Conservation (phyloP, 2,797 vertebrate species). For the Agapornis canus region DNA sequence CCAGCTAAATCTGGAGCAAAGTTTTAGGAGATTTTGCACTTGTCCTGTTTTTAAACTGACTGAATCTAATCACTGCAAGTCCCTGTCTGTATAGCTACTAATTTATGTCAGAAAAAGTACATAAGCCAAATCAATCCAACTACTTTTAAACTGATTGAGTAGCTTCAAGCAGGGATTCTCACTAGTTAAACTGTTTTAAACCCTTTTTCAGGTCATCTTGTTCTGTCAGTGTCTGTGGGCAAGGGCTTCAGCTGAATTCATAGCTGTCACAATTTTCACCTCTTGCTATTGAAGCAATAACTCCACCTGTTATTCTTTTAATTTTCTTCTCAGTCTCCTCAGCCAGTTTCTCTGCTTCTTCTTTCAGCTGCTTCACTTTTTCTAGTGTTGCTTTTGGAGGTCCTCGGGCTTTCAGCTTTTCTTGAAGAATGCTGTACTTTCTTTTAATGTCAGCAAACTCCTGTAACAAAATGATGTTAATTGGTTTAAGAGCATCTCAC, state of each 20-base stretch:
- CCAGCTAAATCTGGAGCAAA: background rate
- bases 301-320: constrained; percentile 79
- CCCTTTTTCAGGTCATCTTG: background rate
- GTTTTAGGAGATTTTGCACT: background rate
- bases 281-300: background rate
- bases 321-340: constrained; percentile 80
- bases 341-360: constrained; percentile 77
- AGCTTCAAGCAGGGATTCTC: background rate
- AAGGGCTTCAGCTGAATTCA: background rate
- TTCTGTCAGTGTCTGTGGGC: background rate
- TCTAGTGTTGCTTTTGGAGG: constrained; percentile 63
- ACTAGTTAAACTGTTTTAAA: background rate
- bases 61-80: background rate
- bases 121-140: background rate
- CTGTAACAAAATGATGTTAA: constrained; percentile 65
- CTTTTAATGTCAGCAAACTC: constrained; percentile 73
- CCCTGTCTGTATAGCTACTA: background rate
- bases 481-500: background rate
- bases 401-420: constrained; percentile 51
- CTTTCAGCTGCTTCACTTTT: constrained; percentile 77
- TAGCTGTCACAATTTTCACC: background rate
- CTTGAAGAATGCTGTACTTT: constrained; percentile 76
- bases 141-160: background rate
- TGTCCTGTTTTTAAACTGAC: background rate
- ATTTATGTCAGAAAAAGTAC: background rate